Evolutionary conservation across 2,113 vertebrate genomes (phyloP).

Genomic region (Sitta europaea): DNA sequence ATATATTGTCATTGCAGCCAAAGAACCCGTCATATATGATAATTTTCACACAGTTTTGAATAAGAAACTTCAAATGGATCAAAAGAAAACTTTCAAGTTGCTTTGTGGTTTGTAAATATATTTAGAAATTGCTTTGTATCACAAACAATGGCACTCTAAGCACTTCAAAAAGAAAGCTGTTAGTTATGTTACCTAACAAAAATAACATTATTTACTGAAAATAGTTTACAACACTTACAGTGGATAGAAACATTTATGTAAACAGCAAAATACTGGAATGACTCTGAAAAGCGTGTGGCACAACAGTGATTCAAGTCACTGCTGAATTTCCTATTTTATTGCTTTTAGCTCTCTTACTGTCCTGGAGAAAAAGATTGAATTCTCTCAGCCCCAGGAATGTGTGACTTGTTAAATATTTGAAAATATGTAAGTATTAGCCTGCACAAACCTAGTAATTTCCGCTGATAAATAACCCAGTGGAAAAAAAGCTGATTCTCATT

Average conservation of each 20-base stretch:
- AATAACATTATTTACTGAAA: not conserved
- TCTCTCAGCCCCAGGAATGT: not conserved
- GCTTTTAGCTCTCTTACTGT: not conserved
- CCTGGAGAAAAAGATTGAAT: not conserved
- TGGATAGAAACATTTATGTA: not conserved
- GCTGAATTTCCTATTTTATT: not conserved
- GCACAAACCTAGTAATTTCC: not conserved
- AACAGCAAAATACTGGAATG: not conserved
- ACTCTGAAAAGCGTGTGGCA: not conserved
- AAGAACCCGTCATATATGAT: slow-evolving; percentile 37
- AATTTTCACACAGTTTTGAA: slow-evolving; percentile 36
- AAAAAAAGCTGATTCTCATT: not conserved
- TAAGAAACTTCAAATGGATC: slow-evolving; percentile 41
- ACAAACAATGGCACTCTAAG: slow-evolving; percentile 18
- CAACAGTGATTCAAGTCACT: not conserved
- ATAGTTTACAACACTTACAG: not conserved
- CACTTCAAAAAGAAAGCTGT: slow-evolving; percentile 25
- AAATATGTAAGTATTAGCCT: not conserved
- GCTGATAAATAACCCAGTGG: not conserved
- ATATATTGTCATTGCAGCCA: slow-evolving; percentile 19
- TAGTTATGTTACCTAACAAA: not conserved
- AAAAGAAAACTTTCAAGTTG: slow-evolving; percentile 41
- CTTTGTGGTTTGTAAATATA: slow-evolving; percentile 30
- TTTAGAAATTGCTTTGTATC: slow-evolving; percentile 34
- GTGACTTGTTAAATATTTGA: not conserved